Base-by-base conservation (phyloP, 2,888 invertebrate species). In the Drosophila borborema region DNA sequence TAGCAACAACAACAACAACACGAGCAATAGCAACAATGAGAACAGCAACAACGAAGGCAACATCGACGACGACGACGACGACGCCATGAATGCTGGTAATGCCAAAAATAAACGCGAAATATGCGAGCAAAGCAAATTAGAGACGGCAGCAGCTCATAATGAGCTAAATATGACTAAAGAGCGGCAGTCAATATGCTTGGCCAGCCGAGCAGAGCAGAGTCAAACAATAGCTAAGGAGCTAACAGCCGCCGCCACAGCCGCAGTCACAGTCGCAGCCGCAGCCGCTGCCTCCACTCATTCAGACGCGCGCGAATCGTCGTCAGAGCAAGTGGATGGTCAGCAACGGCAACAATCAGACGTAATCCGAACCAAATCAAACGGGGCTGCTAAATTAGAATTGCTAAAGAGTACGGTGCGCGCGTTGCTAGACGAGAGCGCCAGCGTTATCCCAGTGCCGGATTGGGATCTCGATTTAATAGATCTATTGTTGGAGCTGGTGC, bases 261-360 rank as follows among this genome's bases (percentile, higher is more conserved):
- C 54, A 23, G 38, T 38, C 40, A 12, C 31, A 36, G 8, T 16
- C 34, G 63, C 69, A n/a, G 31, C 28, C 48, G 65, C 60, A 38
- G 38, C 38, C 38, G 14, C 38, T 14, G 38, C 38, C 38, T 38
- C 38, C 38, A 38, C 38, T 38, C 72, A 72, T 82, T 91, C 91
- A 91, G 91, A 91, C 86, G 92, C 86, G 83, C 90, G 90, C 91
- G 91, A 88, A 82, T 74, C 91, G 89, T 91, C 91, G 87, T 75
- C 86, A 85, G 82, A 90, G 86, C 82, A 83, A 86, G 84, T 89
- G 82, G 85, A 89, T 80, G 89, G 77, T 81, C 87, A 74, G 67
- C 75, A 81, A 64, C 70, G 69, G 70, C 61, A 59, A 45, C 60
- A 61, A 46, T 48, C 65, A 65, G 54, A 38, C 85, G 83, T 59